Evolutionary conservation across 2,888 invertebrate genomes (phyloP), one percentile per base, ranked within the genome.

Genomic region (Anodontia alba): DNA sequence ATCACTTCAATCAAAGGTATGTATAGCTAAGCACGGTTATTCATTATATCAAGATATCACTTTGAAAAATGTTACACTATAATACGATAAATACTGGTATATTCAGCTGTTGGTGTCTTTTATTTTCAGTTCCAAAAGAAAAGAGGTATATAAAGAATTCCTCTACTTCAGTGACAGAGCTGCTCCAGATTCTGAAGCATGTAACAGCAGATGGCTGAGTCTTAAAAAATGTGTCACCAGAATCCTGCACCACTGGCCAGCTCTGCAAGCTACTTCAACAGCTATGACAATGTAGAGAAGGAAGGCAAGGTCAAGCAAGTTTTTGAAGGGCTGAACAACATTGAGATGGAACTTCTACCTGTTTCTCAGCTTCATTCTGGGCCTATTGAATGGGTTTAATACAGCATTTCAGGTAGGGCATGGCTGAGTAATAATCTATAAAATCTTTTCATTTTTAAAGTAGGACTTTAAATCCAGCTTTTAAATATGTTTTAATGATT

Each of bases 121-220:
- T n/a, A n/a, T n/a, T 71, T 67, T 51, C 57, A 73, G 72, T 31
- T 38, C 74, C 1, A 80, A 80, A 42, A 57, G 73, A 51, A 73
- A 69, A 42, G 73, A 80, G 31, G 17, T 42, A 7, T 80, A 73
- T 33, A 73, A 73, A n/a, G 38, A 67, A 38, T 73, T 68, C 31
- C 8, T 69, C 12, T 73, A 57, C 3, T 76, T 80, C 26, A 43
- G 57, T 46, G 80, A 73, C n/a, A 31, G 69, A 26, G 76, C 75
- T 17, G 42, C 73, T 12, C n/a, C n/a, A n/a, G n/a, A n/a, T n/a
- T n/a, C 33, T 80, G 49, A 78, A 79, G 62, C 78, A 81, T 68
- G 71, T 15, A n/a, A 54, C 66, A 81, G 74, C 0, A 74, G 78
- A 57, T 75, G 78, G 62, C 67, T 78, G 1, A 69, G 62, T 10